Conservation (phyloP, 2,888 invertebrate genomes). For the Druceiella hillmani region DNA sequence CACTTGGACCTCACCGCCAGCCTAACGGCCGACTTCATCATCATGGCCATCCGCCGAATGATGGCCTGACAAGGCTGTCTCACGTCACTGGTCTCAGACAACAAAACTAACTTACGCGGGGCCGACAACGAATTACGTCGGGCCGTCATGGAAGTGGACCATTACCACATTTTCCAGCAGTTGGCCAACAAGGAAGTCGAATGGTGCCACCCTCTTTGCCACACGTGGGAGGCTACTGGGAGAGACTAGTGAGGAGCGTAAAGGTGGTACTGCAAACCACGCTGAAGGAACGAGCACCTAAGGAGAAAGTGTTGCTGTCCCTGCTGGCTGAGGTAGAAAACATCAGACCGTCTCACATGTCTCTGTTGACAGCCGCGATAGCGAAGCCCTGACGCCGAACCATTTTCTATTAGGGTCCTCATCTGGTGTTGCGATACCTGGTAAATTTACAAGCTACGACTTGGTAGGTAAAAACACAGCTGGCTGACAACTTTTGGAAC, state of each 20-base stretch:
- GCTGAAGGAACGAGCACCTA: neutral
- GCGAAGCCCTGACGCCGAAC: slow-evolving; percentile 1
- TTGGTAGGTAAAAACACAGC: neutral
- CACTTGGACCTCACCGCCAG: neutral
- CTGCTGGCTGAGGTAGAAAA: slow-evolving; percentile 2
- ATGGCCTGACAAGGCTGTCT: neutral
- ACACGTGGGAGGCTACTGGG: slow-evolving; percentile 1
- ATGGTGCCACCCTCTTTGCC: neutral
- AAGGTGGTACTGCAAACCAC: neutral
- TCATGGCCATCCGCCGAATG: slow-evolving; percentile 11
- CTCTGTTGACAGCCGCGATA: neutral
- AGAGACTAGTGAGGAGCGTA: neutral
- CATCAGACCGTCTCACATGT: neutral
- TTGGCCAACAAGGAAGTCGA: too few relatives aligned
- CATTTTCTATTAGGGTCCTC: slow-evolving; percentile 2
- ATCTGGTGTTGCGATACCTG: neutral
- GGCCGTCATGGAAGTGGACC: neutral
- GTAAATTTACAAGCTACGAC: neutral
- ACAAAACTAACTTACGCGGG: neutral
- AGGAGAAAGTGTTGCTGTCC: neutral
- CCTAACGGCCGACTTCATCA: slow-evolving; percentile 10
- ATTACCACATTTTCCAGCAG: neutral
- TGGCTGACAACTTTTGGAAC: neutral
- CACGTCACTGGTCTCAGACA: neutral
- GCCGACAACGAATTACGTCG: neutral